Evolutionary conservation across 2,797 vertebrate species (phyloP).

Genomic region (Dermochelys coriacea): DNA sequence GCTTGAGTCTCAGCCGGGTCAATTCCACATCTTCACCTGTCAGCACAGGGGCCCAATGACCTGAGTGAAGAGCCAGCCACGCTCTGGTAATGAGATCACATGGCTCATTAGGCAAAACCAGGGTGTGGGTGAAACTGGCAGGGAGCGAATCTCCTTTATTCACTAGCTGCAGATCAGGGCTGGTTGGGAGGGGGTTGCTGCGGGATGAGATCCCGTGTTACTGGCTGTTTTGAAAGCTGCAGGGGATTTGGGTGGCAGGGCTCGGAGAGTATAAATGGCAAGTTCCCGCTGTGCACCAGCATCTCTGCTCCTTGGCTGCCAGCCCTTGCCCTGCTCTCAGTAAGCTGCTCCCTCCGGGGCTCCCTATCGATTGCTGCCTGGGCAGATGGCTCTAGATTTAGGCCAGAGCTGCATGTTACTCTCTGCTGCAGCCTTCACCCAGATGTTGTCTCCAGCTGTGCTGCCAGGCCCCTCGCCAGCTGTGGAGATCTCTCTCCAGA

Average conservation of each 20-base stretch:
- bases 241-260: not conserved
- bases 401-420: too few relatives aligned
- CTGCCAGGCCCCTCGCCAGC: too few relatives aligned
- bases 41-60: not conserved
- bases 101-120: slow-evolving; percentile 57
- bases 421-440: not conserved
- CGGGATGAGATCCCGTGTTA: too few relatives aligned
- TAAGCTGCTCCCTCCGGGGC: not conserved
- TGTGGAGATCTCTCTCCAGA: too few relatives aligned
- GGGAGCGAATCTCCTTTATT: not conserved
- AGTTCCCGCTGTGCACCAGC: accelerated
- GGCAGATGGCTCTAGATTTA: too few relatives aligned
- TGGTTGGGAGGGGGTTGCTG: too few relatives aligned
- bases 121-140: not conserved
- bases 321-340: not conserved
- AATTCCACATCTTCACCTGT: not conserved
- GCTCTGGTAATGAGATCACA: not conserved
- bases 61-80: not conserved
- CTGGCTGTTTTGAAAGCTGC: not conserved
- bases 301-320: accelerated
- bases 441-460: not conserved
- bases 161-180: not conserved
- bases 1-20: not conserved
- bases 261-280: slow-evolving; percentile 44
- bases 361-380: too few relatives aligned